phyloP scores from a whole-genome alignment of 2,113 vertebrate genomes.

The Eidolon helvum region DNA sequence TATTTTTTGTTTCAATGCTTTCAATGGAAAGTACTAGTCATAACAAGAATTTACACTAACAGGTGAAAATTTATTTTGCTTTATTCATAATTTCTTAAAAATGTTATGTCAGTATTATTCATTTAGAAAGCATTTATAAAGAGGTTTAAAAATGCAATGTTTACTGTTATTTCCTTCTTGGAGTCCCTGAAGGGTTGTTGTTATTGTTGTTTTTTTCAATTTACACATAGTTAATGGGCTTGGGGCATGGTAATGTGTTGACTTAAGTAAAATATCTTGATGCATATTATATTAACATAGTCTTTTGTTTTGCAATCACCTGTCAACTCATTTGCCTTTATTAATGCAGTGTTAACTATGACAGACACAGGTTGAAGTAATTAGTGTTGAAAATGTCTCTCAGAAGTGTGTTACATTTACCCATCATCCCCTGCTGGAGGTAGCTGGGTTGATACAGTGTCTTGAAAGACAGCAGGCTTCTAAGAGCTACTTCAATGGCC shows the following conservation, averaged over 20 bases:
- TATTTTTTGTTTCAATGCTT: not conserved
- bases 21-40: not conserved
- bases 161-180: not conserved
- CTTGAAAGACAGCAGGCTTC: not conserved
- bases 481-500: not conserved
- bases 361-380: slow-evolving; percentile 28
- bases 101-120: not conserved
- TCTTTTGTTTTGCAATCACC: slow-evolving; percentile 40
- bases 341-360: not conserved
- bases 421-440: not conserved
- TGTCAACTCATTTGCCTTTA: slow-evolving; percentile 36
- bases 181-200: not conserved
- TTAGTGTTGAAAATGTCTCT: slow-evolving; percentile 52
- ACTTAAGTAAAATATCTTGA: not conserved
- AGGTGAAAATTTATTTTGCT: not conserved
- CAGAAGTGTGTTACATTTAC: not conserved
- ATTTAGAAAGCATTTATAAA: not conserved
- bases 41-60: not conserved
- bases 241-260: not conserved
- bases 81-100: not conserved
- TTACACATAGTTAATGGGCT: not conserved
- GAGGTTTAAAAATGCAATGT: not conserved
- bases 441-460: not conserved
- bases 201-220: too few species aligned
- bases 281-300: slow-evolving; percentile 17